phyloP scores from a whole-genome alignment of 1,140 invertebrate species.

The Nephila pilipes region DNA sequence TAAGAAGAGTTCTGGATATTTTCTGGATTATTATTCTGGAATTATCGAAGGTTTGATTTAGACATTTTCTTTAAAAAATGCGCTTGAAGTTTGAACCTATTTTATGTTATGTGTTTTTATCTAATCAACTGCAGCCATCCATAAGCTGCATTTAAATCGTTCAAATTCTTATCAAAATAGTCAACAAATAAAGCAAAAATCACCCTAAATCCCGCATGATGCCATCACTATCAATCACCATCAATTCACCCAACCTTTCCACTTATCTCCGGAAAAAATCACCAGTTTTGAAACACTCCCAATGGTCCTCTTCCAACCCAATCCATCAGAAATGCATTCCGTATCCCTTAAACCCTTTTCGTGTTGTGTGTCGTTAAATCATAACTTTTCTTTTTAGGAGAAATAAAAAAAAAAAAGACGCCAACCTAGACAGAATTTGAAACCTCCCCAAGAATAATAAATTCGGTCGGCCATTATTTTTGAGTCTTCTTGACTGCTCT shows the following conservation, averaged over 20 bases:
- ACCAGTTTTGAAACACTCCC: not conserved
- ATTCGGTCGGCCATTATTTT: constrained; percentile 32
- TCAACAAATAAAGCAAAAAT: too few relatives aligned
- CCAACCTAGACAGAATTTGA: not conserved
- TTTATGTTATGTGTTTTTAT: too few relatives aligned
- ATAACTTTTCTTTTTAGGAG: not conserved
- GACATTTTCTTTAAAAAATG: too few relatives aligned
- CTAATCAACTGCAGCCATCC: too few relatives aligned
- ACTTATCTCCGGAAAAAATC: not conserved
- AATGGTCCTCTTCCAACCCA: not conserved
- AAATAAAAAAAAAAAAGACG: not conserved
- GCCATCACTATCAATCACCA: too few relatives aligned
- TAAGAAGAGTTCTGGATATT: too few relatives aligned
- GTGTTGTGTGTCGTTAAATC: not conserved
- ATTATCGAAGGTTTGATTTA: too few relatives aligned
- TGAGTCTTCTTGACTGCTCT: constrained; percentile 1
- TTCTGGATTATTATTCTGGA: too few relatives aligned
- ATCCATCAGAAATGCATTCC: constrained; percentile 31
- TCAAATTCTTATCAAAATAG: too few relatives aligned
- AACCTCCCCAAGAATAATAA: constrained; percentile 51
- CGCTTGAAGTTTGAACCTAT: too few relatives aligned
- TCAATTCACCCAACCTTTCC: not conserved
- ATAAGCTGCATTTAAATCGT: too few relatives aligned
- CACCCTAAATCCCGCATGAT: too few relatives aligned
- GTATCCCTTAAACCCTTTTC: not conserved